Percentiles rank a stretch among this genome's conserved stretches.
phyloP scores from a whole-genome alignment of 2,888 invertebrate species.

The Luperina testacea region DNA sequence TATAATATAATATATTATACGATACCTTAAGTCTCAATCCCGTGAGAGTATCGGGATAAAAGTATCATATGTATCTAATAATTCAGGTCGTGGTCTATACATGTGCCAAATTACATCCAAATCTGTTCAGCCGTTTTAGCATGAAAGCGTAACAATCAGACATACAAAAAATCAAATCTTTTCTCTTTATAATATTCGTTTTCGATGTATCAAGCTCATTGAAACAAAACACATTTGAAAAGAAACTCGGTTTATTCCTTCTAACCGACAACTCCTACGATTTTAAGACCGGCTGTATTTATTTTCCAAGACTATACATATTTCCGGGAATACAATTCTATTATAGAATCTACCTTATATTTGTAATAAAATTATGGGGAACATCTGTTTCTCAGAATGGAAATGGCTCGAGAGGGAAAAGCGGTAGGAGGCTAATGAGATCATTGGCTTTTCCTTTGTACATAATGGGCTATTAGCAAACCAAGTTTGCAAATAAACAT shows the following conservation, averaged over 20 bases:
- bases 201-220: no score
- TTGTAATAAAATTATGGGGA: constrained; percentile 18
- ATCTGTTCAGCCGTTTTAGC: no score
- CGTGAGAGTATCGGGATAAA: no score
- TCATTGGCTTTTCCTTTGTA: constrained; percentile 15
- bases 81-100: no score
- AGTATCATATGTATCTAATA: no score
- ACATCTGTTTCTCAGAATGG: constrained; percentile 31
- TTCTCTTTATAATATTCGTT: no score
- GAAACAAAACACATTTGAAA: background rate
- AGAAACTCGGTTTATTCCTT: background rate
- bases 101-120: no score
- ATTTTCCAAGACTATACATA: background rate
- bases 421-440: constrained; percentile 24
- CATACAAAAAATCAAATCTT: no score
- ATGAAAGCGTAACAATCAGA: no score
- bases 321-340: background rate
- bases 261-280: background rate
- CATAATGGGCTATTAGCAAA: constrained; percentile 21
- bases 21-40: no score
- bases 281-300: background rate
- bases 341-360: background rate
- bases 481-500: constrained; percentile 40
- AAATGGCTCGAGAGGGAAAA: background rate
- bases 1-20: no score